These are phyloP conservation scores for Colinus virginianus DNA, from an alignment of 2,113 vertebrate genomes.

Conservation along the genomic window DNA sequence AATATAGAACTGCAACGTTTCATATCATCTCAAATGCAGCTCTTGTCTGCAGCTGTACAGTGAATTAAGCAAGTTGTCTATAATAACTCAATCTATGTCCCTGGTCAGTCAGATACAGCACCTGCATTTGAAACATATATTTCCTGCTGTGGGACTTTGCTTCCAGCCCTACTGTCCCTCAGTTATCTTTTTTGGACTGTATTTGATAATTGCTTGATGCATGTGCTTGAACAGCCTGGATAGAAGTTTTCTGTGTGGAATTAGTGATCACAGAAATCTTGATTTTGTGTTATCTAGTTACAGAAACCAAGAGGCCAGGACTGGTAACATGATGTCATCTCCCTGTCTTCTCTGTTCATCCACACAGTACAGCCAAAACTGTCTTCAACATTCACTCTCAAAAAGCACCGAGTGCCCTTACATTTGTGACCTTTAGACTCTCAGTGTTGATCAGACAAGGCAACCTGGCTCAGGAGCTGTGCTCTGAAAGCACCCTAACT, in stretches of 20 bases:
- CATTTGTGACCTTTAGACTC: neutral
- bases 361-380: neutral
- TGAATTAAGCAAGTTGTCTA: neutral
- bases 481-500: neutral
- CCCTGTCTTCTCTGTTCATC: neutral
- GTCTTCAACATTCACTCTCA: neutral
- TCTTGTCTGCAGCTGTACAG: neutral
- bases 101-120: constrained; percentile 9
- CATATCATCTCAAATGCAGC: neutral
- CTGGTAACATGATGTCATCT: neutral
- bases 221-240: neutral
- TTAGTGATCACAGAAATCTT: neutral
- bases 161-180: constrained; percentile 23
- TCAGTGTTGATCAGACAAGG: neutral
- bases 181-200: constrained; percentile 10
- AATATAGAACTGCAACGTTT: neutral
- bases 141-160: constrained; percentile 16
- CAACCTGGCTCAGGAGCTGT: neutral
- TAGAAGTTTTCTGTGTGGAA: neutral
- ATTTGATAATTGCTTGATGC: neutral
- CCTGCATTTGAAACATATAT: constrained; percentile 8
- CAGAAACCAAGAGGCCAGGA: neutral
- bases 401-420: neutral
- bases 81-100: neutral
- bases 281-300: neutral